A percentile compares a stretch with the other conserved stretches of the same genome.
phyloP scores from a whole-genome alignment of 1,140 invertebrate genomes.

The Spodoptera litura region DNA sequence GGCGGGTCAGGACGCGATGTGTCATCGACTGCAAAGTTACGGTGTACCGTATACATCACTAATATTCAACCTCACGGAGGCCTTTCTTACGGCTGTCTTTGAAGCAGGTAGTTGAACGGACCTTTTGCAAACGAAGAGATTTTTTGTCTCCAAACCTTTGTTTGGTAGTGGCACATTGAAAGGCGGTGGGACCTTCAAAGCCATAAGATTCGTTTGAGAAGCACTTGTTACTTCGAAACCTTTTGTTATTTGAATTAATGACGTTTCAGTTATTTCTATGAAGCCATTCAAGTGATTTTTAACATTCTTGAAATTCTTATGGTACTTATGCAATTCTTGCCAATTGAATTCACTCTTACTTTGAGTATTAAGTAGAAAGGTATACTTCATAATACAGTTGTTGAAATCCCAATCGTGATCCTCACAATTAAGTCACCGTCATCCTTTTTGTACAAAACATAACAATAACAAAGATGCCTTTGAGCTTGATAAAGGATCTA shows the following conservation, averaged over 20 bases:
- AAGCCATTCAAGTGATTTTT: background rate
- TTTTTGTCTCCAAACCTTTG: slow-evolving; percentile 73
- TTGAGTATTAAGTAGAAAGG: too few relatives aligned
- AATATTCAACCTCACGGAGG: slow-evolving; percentile 56
- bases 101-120: slow-evolving; percentile 73
- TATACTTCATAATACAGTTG: too few relatives aligned
- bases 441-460: too few relatives aligned
- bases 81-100: slow-evolving; percentile 55
- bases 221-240: slow-evolving; percentile 61
- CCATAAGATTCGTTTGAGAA: slow-evolving; percentile 59
- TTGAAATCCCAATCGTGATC: too few relatives aligned
- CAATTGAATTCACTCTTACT: too few relatives aligned
- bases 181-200: slow-evolving; percentile 47
- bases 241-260: slow-evolving; percentile 20
- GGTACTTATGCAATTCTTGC: background rate
- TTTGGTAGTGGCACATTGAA: slow-evolving; percentile 60
- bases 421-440: too few relatives aligned
- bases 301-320: background rate
- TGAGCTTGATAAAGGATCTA: slow-evolving; percentile 11
- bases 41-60: slow-evolving; percentile 22
- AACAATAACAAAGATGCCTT: too few relatives aligned
- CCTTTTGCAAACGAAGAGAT: slow-evolving; percentile 62
- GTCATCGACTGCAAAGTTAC: slow-evolving; percentile 64
- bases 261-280: slow-evolving; percentile 11
- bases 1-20: slow-evolving; percentile 57